Conservation (phyloP, 2,113 vertebrate genomes). For the Trichechus manatus region DNA sequence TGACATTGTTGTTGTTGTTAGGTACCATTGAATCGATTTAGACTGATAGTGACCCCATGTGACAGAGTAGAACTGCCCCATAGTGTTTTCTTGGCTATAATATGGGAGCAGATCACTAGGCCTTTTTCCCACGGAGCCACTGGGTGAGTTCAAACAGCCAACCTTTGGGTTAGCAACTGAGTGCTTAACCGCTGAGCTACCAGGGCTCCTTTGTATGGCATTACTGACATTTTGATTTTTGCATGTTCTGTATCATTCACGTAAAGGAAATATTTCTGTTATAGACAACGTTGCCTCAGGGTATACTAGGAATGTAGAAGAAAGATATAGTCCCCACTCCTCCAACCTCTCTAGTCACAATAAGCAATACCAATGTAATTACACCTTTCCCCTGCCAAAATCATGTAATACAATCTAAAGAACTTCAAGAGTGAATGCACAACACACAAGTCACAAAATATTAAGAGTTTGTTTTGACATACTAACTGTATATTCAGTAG, state of each 20-base stretch:
- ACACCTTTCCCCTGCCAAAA: not conserved
- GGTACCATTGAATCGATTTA: not conserved
- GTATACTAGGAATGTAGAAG: not conserved
- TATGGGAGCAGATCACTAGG: not conserved
- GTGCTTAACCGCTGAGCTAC: not conserved
- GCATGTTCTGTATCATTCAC: not conserved
- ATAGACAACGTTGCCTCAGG: not conserved
- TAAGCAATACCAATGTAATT: not conserved
- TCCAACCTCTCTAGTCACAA: not conserved
- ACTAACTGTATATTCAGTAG: not conserved
- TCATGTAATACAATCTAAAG: not conserved
- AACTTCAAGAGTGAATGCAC: not conserved
- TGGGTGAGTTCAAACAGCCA: not conserved
- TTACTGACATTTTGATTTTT: not conserved
- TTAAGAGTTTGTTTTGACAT: not conserved
- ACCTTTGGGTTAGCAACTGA: not conserved
- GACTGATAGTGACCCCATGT: not conserved
- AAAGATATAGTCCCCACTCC: not conserved
- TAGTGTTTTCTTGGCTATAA: not conserved
- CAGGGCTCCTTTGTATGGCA: too few species aligned
- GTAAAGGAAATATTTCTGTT: not conserved
- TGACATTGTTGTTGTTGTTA: too few species aligned
- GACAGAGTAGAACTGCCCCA: not conserved
- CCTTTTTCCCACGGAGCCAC: not conserved
- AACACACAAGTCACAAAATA: not conserved